Base-by-base conservation (phyloP, 1,140 invertebrate species). In the Acromyrmex echinatior region DNA sequence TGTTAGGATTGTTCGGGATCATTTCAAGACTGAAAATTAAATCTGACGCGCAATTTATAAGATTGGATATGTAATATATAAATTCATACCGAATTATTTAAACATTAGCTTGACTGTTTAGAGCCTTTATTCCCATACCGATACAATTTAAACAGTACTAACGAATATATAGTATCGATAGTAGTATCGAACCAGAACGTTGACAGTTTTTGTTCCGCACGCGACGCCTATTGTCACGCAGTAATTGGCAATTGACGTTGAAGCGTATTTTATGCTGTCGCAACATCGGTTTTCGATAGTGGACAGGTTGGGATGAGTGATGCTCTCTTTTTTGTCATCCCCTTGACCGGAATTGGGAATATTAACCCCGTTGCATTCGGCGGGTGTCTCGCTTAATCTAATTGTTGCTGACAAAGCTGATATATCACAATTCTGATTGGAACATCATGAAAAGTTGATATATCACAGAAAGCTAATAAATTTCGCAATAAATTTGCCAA, bases 221-320 rank as follows among this genome's bases (percentile, higher is more conserved):
- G 65, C 68, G 35, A 28, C 35, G 65, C 25, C 53, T 7, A 51
- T 82, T 82, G 80, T 62, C 18, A 73, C 10, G 4, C 18, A 70
- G 3, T 76, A 84, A 84, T 84, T 84, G 70, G 25, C 62, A 84
- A 84, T 62, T 76, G 56, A 45, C 70, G 68, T 74, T 73, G n/a
- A 9, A 28, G 35, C 45, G 39, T 45, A 18, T 84, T 84, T 74
- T 49, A 62, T 39, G 56, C 25, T 51, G 56, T 35, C 35, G 62
- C 68, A 28, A 62, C 25, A 84, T 84, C 70, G 70, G 39, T 76
- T 84, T 76, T 62, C 58, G 70, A 84, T 84, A 84, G 14, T 25
- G 45, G 49, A 49, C 70, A 73, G 31, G n/a, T 74, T 62, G 49
- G 25, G n/a, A 9, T 18, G 18, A 39, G 25, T 14, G 53, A 31